Percentiles rank a stretch among this genome's conserved stretches.
These are phyloP conservation scores for Pelochelys cantorii DNA, from an alignment of 2,797 vertebrate species.

Conservation along the genomic window DNA sequence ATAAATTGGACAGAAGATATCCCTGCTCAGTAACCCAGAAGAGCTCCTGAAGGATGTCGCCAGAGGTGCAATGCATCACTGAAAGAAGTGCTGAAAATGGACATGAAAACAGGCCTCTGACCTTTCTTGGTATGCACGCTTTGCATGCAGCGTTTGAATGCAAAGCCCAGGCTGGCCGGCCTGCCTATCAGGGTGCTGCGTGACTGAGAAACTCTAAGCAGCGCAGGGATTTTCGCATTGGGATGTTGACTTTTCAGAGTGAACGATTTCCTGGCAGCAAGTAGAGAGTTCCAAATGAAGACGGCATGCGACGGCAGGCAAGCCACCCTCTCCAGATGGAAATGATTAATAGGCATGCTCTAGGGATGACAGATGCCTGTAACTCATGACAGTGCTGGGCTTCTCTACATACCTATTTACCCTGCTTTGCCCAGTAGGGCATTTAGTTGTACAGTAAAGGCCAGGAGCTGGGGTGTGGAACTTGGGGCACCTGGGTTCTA, in stretches of 20 bases:
- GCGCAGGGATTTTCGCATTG: background rate
- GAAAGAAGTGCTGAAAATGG: background rate
- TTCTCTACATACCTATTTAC: background rate
- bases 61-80: background rate
- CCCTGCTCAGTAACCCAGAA: background rate
- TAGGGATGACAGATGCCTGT: background rate
- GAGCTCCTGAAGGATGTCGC: background rate
- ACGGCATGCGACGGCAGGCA: background rate
- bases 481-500: background rate
- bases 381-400: background rate
- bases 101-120: background rate
- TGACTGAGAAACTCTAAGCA: background rate
- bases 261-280: background rate
- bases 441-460: background rate
- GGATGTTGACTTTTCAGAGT: background rate
- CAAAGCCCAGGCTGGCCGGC: background rate
- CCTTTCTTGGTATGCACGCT: background rate
- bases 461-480: background rate
- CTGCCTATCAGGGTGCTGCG: background rate
- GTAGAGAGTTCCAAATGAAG: background rate
- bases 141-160: background rate
- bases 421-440: background rate
- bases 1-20: background rate
- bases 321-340: background rate
- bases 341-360: background rate